Evolutionary conservation across 2,113 vertebrate genomes (phyloP).

Genomic region (Saguinus midas): DNA sequence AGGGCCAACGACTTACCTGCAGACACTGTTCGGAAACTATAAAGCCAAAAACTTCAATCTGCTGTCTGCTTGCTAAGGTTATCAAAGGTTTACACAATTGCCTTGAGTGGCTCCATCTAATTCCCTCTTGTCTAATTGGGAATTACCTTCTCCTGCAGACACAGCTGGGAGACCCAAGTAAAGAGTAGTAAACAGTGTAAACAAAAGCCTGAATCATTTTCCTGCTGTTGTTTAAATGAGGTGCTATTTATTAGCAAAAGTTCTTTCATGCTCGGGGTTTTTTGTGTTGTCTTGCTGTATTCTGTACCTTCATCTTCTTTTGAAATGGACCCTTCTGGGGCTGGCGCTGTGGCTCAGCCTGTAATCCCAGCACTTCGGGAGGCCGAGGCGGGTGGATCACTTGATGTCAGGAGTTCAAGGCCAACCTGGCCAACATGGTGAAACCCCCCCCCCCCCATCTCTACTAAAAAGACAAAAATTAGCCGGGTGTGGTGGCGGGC

Average conservation of each 20-base stretch:
- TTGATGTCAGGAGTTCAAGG: no score
- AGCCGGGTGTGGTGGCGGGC: no score
- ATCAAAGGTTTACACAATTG: not conserved
- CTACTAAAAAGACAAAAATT: no score
- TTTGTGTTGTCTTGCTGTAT: not conserved
- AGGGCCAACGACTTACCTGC: not conserved
- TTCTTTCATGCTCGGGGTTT: not conserved
- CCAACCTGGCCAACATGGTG: no score
- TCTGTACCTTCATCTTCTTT: slow-evolving; percentile 1
- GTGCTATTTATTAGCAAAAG: not conserved
- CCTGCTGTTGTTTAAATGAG: slow-evolving; percentile 30
- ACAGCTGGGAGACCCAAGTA: not conserved
- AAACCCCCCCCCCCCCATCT: no score
- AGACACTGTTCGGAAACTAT: not conserved
- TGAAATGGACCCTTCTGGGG: not conserved
- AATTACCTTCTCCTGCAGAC: not conserved
- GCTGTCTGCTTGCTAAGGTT: not conserved
- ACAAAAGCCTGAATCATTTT: slow-evolving; percentile 19
- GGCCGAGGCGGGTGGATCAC: no score
- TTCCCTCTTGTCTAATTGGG: not conserved
- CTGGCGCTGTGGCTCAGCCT: no score
- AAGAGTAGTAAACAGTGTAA: not conserved
- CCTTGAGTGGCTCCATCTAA: not conserved
- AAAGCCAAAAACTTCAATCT: not conserved
- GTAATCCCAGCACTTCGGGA: no score